A percentile compares a stretch with the other conserved stretches of the same genome.
phyloP scores from a whole-genome alignment of 1,140 invertebrate species.

The Oppia nitens region DNA sequence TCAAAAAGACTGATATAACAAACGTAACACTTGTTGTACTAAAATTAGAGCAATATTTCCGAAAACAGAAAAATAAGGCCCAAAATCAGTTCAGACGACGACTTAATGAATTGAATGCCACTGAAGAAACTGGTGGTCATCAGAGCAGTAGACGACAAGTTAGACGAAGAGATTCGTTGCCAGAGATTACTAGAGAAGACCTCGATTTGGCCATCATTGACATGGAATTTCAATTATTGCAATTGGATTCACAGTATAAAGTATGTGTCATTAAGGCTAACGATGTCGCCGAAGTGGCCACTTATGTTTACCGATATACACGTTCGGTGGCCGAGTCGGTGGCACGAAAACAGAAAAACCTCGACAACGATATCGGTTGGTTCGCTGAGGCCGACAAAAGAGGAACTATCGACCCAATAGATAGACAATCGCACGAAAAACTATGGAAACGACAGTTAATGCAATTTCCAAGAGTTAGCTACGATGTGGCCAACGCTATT shows the following conservation, averaged over 20 bases:
- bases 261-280: background rate
- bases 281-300: background rate
- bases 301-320: background rate
- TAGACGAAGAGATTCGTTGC: background rate
- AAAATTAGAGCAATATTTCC: background rate
- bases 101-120: background rate
- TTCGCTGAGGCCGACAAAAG: background rate
- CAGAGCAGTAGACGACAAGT: background rate
- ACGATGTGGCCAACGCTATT: background rate
- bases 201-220: background rate
- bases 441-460: slow-evolving; percentile 2
- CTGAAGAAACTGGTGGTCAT: background rate
- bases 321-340: background rate
- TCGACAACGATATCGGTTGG: background rate
- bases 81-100: background rate
- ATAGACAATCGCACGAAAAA: background rate
- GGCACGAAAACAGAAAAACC: background rate
- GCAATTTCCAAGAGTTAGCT: slow-evolving; percentile 3
- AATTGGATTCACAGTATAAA: background rate
- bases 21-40: background rate
- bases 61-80: background rate
- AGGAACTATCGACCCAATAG: background rate
- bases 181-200: background rate
- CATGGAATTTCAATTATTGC: background rate
- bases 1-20: background rate